These are phyloP conservation scores for Brienomyrus brachyistius DNA, from an alignment of 2,113 vertebrate species.

Conservation along the genomic window DNA sequence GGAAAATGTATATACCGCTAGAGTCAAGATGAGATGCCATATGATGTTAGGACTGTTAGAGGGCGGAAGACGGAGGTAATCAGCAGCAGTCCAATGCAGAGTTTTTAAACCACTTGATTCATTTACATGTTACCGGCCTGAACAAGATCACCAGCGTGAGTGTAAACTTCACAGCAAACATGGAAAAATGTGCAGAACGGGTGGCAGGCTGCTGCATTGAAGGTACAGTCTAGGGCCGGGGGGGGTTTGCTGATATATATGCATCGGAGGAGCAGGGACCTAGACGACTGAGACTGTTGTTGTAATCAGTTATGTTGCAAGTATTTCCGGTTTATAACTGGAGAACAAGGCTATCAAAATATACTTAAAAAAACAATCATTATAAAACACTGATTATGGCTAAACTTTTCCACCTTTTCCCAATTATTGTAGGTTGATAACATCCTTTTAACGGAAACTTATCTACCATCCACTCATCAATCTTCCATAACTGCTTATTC, in stretches of 20 bases:
- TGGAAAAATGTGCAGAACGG: conserved; percentile 32
- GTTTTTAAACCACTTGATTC: conserved; percentile 38
- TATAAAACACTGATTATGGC: conserved; percentile 50
- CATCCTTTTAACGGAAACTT: neutral
- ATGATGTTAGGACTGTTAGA: neutral
- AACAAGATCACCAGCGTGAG: neutral
- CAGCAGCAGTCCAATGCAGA: neutral
- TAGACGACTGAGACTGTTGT: conserved; percentile 44
- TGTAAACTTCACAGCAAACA: neutral
- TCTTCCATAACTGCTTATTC: neutral
- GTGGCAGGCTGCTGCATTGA: conserved; percentile 38
- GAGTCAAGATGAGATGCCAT: neutral
- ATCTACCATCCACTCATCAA: neutral
- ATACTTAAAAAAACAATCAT: conserved; percentile 39
- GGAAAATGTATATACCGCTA: neutral
- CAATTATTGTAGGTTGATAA: conserved; percentile 15
- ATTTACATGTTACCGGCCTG: conserved; percentile 28
- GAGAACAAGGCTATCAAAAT: conserved; percentile 42
- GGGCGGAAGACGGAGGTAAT: neutral
- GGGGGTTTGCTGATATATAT: neutral
- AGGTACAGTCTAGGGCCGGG: conserved; percentile 23
- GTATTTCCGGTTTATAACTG: conserved; percentile 40
- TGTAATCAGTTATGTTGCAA: conserved; percentile 42
- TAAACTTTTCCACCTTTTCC: conserved; percentile 35
- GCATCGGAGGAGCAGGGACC: conserved; percentile 28